Conservation (phyloP, 1,140 invertebrate species). For the Pseudomyrmex flavicornis region DNA sequence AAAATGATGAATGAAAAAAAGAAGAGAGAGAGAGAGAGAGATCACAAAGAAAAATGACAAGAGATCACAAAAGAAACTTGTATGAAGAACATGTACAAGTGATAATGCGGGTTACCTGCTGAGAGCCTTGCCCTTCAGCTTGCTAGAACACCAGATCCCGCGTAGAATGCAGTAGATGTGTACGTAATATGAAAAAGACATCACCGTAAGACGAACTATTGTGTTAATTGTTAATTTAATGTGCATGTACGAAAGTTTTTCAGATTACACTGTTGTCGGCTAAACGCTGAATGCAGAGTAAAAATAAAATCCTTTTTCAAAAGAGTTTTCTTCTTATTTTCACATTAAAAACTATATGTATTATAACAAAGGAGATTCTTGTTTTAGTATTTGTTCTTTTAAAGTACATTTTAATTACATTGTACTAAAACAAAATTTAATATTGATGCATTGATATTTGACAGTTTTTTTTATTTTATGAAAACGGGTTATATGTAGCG, state of each 20-base stretch:
- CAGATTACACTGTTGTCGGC: not conserved
- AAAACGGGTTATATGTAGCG: not conserved
- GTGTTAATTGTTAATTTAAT: slow-evolving; percentile 71
- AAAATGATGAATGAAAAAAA: slow-evolving; percentile 36
- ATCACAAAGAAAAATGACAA: slow-evolving; percentile 39
- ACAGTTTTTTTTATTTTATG: slow-evolving; percentile 2
- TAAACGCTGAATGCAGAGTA: not conserved
- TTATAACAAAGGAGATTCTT: not conserved
- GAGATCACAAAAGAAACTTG: slow-evolving; percentile 50
- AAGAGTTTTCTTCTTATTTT: slow-evolving; percentile 18
- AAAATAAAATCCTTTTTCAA: not conserved
- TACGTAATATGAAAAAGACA: slow-evolving; percentile 81
- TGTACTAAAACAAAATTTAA: not conserved
- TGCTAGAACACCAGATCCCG: slow-evolving; percentile 89
- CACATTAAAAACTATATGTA: slow-evolving; percentile 3
- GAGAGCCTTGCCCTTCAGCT: slow-evolving; percentile 92
- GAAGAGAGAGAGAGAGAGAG: not conserved
- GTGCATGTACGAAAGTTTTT: slow-evolving; percentile 35
- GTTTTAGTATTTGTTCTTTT: not conserved
- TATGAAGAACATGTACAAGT: slow-evolving; percentile 67
- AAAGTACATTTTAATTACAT: not conserved
- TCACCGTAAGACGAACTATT: slow-evolving; percentile 78
- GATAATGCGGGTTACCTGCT: slow-evolving; percentile 89
- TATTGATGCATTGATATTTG: not conserved
- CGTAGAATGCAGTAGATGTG: slow-evolving; percentile 82